Conservation (phyloP, 92 coral and sea anemone genomes). For the Heliopora coerulea region DNA sequence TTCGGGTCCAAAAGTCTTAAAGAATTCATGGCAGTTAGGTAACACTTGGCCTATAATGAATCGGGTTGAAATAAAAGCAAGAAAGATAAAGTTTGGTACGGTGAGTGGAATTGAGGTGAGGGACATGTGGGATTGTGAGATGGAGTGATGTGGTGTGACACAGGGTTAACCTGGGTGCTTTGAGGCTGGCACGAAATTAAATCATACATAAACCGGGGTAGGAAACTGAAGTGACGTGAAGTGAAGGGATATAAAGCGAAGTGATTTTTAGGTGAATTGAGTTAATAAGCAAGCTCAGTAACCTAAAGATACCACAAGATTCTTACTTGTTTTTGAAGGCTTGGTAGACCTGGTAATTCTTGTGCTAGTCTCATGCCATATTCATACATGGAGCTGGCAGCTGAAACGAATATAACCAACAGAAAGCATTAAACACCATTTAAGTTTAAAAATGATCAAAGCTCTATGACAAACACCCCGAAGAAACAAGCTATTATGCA, state of each 20-base stretch:
- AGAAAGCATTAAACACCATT: background rate
- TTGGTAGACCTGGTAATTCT: slow-evolving; percentile 81
- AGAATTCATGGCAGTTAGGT: slow-evolving; percentile 89
- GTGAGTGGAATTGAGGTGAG: background rate
- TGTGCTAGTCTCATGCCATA: slow-evolving; percentile 89
- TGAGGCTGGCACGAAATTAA: background rate
- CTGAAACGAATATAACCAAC: slow-evolving; percentile 46
- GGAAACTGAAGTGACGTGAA: background rate
- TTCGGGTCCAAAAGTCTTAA: slow-evolving; percentile 81
- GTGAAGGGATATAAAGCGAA: background rate
- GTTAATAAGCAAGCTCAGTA: background rate
- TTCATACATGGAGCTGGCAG: slow-evolving; percentile 94
- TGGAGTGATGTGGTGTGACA: no score
- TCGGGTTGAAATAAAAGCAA: background rate
- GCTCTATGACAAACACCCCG: background rate
- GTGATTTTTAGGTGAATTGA: background rate
- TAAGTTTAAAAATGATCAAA: background rate
- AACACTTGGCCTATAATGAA: slow-evolving; percentile 83
- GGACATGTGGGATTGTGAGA: no score
- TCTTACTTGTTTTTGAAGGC: slow-evolving; percentile 88
- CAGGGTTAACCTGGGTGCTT: no score
- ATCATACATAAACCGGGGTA: background rate
- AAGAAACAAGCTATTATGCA: background rate
- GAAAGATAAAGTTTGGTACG: background rate
- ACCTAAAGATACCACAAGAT: no score